Conservation (phyloP, 2,888 invertebrate genomes). For the Melanophora roralis region DNA sequence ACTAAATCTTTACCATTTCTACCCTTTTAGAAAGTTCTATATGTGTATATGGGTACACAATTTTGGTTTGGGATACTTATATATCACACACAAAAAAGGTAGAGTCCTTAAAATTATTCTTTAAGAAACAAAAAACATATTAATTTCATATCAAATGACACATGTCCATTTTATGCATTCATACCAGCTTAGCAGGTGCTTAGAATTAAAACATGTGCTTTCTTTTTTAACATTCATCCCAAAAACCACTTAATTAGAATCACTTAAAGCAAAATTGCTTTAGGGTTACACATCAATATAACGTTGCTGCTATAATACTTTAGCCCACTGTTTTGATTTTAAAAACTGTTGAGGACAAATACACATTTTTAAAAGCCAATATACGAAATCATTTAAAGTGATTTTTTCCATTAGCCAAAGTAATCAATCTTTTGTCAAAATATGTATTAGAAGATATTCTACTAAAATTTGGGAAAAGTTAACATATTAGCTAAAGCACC, state of each 20-base stretch:
- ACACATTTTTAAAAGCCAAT: background rate
- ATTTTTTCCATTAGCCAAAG: slow-evolving; percentile 63
- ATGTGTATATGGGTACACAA: background rate
- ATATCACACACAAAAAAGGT: background rate
- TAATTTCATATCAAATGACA: slow-evolving; percentile 60
- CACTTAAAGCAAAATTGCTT: slow-evolving; percentile 24
- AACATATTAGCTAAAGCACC: slow-evolving; percentile 45
- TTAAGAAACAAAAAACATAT: slow-evolving; percentile 28
- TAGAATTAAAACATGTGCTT: slow-evolving; percentile 37
- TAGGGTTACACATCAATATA: slow-evolving; percentile 15
- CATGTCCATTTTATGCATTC: slow-evolving; percentile 56
- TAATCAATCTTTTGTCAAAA: slow-evolving; percentile 59
- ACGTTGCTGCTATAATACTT: slow-evolving; percentile 3
- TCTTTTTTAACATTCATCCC: too few species aligned
- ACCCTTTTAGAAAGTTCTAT: background rate
- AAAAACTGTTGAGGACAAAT: background rate
- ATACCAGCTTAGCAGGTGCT: slow-evolving; percentile 54
- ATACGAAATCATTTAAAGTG: slow-evolving; percentile 52
- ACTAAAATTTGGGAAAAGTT: slow-evolving; percentile 13
- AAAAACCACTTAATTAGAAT: too few species aligned
- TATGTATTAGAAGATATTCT: background rate
- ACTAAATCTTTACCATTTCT: background rate
- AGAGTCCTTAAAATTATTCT: background rate
- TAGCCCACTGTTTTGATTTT: slow-evolving; percentile 47
- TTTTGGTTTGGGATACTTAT: background rate